Evolutionary conservation across 1,140 invertebrate species (phyloP), one percentile per base, ranked within the genome.

Genomic region (Archegozetes longisetosus): DNA sequence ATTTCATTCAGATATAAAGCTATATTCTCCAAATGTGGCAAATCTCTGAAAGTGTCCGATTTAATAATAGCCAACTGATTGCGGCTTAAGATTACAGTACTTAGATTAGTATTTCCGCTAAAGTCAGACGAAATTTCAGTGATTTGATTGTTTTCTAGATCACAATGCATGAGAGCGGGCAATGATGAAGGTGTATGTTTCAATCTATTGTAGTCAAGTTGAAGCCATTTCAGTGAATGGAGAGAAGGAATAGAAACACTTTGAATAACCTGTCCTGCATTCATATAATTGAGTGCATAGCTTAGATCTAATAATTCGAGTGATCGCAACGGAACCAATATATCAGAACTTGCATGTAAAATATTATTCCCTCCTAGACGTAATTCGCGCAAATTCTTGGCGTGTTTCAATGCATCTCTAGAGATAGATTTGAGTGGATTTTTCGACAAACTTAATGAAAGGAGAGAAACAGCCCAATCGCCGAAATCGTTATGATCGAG

Each of bases 341-440:
- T 82, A 59, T 84, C 76, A 12, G 81, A 77, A 68, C 87, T 82
- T 28, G 88, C 75, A 60, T 85, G 82, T 59, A 79, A 79, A 32
- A 93, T 75, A 65, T 85, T 83, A 71, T 92, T 92, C 70, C 90
- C 92, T 61, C 85, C 88, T 47, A 93, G 73, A 71, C 85, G 88
- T 27, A 93, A 79, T 71, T 92, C 88, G 67, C 83, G 82, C 54
- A 92, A 74, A 63, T 82, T 79, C 49, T 78, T 78, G 46, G 82
- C 72, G 1, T 79, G 77, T 50, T 77, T 76, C 70, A 91, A 91
- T 56, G 84, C 79, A 54, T 82, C 78, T 48, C 79, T 74, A 66
- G 80, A 80, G 47, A 93, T 74, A 68, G 80, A 79, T 3, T 81
- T 80, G 50, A 93, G 80, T 64, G 82, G 79, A 69, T 93, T 93